These are phyloP conservation scores for Cynopterus brachyotis DNA, from an alignment of 2,113 vertebrate genomes.

Conservation along the genomic window DNA sequence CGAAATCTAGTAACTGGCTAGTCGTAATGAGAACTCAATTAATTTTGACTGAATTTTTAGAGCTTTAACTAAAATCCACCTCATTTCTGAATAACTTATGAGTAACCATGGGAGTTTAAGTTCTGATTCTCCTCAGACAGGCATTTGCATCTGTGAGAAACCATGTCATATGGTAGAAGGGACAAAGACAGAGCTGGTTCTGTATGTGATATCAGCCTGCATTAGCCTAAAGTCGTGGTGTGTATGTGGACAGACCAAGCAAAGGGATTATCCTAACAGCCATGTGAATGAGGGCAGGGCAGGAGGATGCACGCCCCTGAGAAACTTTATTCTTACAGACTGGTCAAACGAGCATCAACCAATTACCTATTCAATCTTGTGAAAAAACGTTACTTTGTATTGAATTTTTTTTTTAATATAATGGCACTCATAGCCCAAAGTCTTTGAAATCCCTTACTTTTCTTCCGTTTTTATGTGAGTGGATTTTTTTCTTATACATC, in stretches of 20 bases:
- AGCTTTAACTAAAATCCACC: neutral
- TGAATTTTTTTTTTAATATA: neutral
- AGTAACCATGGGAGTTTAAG: neutral
- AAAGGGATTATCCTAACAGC: neutral
- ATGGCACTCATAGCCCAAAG: neutral
- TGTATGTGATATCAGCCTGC: neutral
- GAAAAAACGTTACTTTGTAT: neutral
- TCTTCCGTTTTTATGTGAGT: neutral
- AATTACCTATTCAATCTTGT: neutral
- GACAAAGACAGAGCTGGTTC: neutral
- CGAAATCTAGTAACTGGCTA: neutral
- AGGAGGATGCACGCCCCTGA: neutral
- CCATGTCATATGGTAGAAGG: neutral
- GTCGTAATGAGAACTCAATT: neutral
- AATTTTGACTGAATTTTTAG: neutral
- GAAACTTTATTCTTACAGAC: neutral
- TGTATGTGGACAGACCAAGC: neutral
- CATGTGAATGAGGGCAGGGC: neutral
- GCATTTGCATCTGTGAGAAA: neutral
- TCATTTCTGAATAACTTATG: neutral
- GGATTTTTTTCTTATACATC: neutral
- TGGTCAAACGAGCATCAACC: neutral
- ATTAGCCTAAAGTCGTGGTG: neutral
- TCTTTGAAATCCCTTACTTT: neutral
- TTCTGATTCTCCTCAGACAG: neutral